Percentiles rank a stretch among this genome's conserved stretches.
phyloP scores from a whole-genome alignment of 2,888 invertebrate species.

The Mycalesis mineus region DNA sequence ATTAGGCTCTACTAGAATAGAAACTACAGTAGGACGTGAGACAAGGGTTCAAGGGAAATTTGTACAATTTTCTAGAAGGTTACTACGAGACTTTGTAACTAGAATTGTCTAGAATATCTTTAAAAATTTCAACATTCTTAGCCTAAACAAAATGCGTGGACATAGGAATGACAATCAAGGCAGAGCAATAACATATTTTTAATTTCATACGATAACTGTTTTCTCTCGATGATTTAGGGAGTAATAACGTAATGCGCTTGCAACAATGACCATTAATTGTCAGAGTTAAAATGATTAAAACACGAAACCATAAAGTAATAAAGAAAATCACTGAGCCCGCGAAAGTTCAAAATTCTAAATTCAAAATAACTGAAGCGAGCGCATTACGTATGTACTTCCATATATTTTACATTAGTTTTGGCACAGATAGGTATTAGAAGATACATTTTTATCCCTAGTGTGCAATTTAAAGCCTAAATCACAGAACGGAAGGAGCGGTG shows the following conservation, averaged over 20 bases:
- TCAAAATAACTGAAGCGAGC: background rate
- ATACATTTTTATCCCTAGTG: constrained; percentile 49
- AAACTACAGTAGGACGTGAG: constrained; percentile 72
- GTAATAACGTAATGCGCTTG: background rate
- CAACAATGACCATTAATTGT: background rate
- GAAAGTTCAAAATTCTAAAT: background rate
- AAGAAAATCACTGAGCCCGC: background rate
- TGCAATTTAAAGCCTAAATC: constrained; percentile 67
- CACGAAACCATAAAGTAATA: background rate
- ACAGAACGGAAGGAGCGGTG: constrained; percentile 72
- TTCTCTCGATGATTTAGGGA: constrained; percentile 28
- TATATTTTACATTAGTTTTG: constrained; percentile 49
- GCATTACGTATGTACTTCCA: background rate
- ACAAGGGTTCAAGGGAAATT: constrained; percentile 66
- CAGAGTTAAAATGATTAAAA: background rate
- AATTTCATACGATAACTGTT: constrained; percentile 29
- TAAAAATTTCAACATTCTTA: constrained; percentile 40
- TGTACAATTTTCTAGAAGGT: constrained; percentile 64
- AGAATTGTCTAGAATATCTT: constrained; percentile 50
- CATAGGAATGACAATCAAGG: constrained; percentile 27
- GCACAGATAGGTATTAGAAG: constrained; percentile 59
- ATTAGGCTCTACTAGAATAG: constrained; percentile 47
- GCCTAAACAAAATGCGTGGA: constrained; percentile 34
- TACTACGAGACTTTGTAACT: constrained; percentile 50
- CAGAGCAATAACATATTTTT: constrained; percentile 24